Conservation (phyloP, 2,113 vertebrate genomes). For the Gracilinanus agilis region DNA sequence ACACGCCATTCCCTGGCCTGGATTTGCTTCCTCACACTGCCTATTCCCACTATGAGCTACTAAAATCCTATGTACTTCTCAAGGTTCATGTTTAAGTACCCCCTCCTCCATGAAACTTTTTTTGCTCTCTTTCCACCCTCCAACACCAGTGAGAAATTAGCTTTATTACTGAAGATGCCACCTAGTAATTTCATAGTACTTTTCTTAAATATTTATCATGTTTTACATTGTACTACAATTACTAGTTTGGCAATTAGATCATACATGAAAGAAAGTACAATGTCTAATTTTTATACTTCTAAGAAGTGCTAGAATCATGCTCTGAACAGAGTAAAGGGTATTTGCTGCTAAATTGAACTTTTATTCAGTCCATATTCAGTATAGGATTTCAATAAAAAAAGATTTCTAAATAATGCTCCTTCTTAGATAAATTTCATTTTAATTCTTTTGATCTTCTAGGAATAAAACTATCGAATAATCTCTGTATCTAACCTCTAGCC, state of each 20-base stretch:
- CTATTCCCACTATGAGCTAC: not conserved
- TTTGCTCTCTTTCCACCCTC: not conserved
- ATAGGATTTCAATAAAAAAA: not conserved
- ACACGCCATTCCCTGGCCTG: not conserved
- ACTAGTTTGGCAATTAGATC: not conserved
- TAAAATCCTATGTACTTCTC: not conserved
- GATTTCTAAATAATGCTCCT: not conserved
- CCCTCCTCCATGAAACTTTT: not conserved
- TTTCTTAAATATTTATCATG: not conserved
- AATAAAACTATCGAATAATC: not conserved
- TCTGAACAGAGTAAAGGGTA: not conserved
- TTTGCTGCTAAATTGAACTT: not conserved
- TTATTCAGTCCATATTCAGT: not conserved
- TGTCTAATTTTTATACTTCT: not conserved
- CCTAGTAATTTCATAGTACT: not conserved
- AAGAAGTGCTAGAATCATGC: not conserved
- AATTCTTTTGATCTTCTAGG: not conserved
- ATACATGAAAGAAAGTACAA: not conserved
- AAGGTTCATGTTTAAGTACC: not conserved
- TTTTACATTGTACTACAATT: not conserved
- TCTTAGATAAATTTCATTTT: not conserved
- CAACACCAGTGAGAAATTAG: not conserved
- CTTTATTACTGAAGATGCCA: not conserved
- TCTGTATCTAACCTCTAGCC: not conserved
- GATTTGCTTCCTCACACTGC: not conserved